These are phyloP conservation scores for Microtus ochrogaster DNA, from an alignment of 2,113 vertebrate species.

Conservation along the genomic window DNA sequence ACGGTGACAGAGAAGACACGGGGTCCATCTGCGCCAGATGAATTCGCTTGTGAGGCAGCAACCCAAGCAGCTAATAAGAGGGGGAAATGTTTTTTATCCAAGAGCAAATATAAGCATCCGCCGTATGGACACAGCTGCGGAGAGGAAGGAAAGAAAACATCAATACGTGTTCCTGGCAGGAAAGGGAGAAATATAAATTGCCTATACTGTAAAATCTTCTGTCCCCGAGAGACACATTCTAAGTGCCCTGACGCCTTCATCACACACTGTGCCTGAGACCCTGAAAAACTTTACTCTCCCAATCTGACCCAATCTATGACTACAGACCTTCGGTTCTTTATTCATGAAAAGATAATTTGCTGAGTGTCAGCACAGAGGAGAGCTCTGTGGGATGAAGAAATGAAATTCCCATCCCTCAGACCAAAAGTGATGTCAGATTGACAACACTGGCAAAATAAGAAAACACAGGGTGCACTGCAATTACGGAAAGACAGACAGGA, in stretches of 20 bases:
- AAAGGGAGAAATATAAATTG: background rate
- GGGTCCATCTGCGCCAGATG: too few relatives aligned
- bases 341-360: background rate
- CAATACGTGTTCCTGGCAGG: background rate
- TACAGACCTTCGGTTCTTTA: background rate
- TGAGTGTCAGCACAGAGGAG: background rate
- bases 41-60: background rate
- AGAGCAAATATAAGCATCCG: background rate
- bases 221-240: background rate
- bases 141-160: background rate
- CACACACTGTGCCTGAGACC: background rate
- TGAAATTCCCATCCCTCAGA: background rate
- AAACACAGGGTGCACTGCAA: background rate
- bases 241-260: background rate
- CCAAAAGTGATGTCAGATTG: background rate
- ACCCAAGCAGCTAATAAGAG: background rate
- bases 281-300: background rate
- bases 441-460: background rate
- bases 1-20: background rate
- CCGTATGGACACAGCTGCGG: background rate
- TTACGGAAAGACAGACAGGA: background rate
- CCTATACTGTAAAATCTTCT: background rate
- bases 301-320: background rate
- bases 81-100: background rate
- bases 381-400: background rate